Conservation (phyloP, 1,140 invertebrate genomes). For the Polypedilum vanderplanki region DNA sequence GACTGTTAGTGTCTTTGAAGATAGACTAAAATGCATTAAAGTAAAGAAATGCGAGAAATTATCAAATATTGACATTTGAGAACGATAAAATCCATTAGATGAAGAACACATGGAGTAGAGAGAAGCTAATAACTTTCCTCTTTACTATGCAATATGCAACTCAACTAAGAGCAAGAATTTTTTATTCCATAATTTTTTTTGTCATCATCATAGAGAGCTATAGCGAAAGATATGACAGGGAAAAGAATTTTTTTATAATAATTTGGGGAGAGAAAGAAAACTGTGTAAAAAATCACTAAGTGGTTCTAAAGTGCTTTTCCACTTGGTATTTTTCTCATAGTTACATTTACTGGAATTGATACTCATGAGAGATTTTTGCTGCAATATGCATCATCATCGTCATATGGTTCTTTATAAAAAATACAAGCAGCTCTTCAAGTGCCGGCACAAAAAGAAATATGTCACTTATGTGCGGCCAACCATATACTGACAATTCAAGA, state of each 20-base stretch:
- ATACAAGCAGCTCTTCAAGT: no score
- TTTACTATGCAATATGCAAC: no score
- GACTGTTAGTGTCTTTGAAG: background rate
- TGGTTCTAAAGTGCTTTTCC: slow-evolving; percentile 26
- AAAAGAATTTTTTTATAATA: no score
- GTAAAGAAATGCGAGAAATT: background rate
- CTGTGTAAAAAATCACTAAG: slow-evolving; percentile 28
- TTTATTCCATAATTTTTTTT: background rate
- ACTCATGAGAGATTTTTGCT: slow-evolving; percentile 16
- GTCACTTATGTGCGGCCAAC: no score
- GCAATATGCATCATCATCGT: background rate
- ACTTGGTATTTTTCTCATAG: slow-evolving; percentile 22
- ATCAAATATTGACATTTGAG: slow-evolving; percentile 15
- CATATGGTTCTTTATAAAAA: background rate
- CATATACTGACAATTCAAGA: no score
- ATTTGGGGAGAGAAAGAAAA: background rate
- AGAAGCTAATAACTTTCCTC: background rate
- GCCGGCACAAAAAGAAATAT: no score
- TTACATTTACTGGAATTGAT: background rate
- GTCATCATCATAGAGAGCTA: background rate
- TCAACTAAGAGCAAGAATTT: background rate
- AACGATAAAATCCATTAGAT: slow-evolving; percentile 17
- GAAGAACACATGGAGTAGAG: background rate
- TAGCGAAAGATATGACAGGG: background rate
- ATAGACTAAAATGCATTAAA: background rate